Percentiles rank a stretch among this genome's conserved stretches.
Evolutionary conservation across 1,140 invertebrate species (phyloP).

Genomic region (Drosophila pachea): DNA sequence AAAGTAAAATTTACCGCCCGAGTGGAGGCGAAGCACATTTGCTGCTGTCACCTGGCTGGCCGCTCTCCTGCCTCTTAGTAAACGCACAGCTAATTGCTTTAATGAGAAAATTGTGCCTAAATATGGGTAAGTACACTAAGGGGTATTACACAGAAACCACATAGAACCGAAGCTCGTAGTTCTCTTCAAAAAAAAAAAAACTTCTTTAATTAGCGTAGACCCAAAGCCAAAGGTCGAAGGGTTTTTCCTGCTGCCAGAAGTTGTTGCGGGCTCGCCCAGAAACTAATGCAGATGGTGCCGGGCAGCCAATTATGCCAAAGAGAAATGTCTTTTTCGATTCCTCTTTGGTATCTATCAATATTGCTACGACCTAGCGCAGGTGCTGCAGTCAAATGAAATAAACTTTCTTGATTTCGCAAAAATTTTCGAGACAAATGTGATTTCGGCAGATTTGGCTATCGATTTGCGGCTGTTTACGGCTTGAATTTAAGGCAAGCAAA

Average conservation of each 20-base stretch:
- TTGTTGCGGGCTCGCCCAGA: background rate
- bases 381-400: conserved; percentile 1
- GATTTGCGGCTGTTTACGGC: too few relatives aligned
- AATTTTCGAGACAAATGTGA: background rate
- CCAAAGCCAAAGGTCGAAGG: conserved; percentile 9
- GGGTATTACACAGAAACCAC: conserved; percentile 6
- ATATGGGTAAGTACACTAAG: conserved; percentile 23
- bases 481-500: too few relatives aligned
- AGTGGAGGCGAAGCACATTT: conserved; percentile 28
- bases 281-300: conserved; percentile 26
- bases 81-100: conserved; percentile 48
- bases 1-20: conserved; percentile 54
- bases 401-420: background rate
- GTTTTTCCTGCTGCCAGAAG: background rate
- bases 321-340: background rate
- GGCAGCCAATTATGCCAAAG: conserved; percentile 18
- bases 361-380: conserved; percentile 18
- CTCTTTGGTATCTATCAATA: conserved; percentile 5
- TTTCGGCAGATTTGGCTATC: background rate
- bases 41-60: conserved; percentile 45
- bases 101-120: conserved; percentile 59
- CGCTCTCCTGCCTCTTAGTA: conserved; percentile 49
- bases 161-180: conserved; percentile 16
- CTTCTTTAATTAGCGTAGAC: conserved; percentile 54
- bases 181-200: conserved; percentile 38